Evolutionary conservation across 2,888 invertebrate genomes (phyloP).

Genomic region (Nudaria mundana): DNA sequence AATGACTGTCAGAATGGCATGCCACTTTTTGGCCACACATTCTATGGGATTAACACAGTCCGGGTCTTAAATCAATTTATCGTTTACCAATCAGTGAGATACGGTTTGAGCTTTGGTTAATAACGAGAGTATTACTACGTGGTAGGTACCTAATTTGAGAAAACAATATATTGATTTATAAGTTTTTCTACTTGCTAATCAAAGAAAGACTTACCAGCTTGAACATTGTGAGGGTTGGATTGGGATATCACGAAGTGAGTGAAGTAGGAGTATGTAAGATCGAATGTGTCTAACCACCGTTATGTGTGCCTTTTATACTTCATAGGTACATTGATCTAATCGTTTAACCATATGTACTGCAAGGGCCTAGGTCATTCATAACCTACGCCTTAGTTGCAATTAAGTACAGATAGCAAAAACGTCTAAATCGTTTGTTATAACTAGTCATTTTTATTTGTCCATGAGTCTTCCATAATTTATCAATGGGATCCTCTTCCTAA

Average conservation of each 20-base stretch:
- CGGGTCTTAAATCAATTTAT: too few species aligned
- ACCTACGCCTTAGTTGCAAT: constrained; percentile 38
- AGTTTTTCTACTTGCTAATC: too few species aligned
- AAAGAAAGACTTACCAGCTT: constrained; percentile 77
- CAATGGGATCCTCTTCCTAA: too few species aligned
- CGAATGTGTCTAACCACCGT: constrained; percentile 67
- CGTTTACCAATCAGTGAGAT: too few species aligned
- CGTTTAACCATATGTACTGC: constrained; percentile 67
- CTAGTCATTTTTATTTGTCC: not conserved
- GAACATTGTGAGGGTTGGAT: constrained; percentile 77
- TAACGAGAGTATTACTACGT: too few species aligned
- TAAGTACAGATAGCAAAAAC: constrained; percentile 52
- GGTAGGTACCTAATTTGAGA: too few species aligned
- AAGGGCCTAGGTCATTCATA: constrained; percentile 69
- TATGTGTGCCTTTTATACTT: constrained; percentile 66
- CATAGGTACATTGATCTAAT: constrained; percentile 66
- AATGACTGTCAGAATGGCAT: too few species aligned
- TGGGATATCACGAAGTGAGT: constrained; percentile 46
- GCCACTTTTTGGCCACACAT: too few species aligned
- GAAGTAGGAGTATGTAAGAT: constrained; percentile 55
- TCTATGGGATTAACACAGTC: too few species aligned
- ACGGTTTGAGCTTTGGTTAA: too few species aligned
- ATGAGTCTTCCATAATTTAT: too few species aligned
- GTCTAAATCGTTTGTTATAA: not conserved
- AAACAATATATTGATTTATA: too few species aligned